These are phyloP conservation scores for Sarcophaga subvicina DNA, from an alignment of 2,888 invertebrate species.

Conservation along the genomic window DNA sequence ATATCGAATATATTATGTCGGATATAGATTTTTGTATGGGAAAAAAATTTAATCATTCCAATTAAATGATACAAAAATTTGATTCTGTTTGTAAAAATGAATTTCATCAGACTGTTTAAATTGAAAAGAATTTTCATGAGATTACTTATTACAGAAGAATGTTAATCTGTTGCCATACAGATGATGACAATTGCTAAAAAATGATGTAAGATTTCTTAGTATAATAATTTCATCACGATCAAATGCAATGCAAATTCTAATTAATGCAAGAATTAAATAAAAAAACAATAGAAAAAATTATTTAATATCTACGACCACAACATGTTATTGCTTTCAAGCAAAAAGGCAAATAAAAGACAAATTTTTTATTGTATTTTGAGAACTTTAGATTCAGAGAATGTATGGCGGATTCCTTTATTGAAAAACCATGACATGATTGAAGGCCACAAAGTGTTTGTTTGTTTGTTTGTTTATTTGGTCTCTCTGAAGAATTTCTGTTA, in stretches of 20 bases:
- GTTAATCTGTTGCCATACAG: background rate
- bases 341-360: background rate
- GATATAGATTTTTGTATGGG: too few relatives aligned
- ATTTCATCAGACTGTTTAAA: too few relatives aligned
- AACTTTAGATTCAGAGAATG: background rate
- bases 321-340: too few relatives aligned
- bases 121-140: too few relatives aligned
- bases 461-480: background rate
- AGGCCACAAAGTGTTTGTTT: constrained; percentile 56
- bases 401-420: constrained; percentile 19
- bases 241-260: background rate
- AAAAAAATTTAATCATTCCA: too few relatives aligned
- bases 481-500: background rate
- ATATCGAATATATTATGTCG: too few relatives aligned
- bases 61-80: too few relatives aligned
- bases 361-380: too few relatives aligned
- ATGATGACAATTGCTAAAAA: background rate
- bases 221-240: background rate
- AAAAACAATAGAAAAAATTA: constrained; percentile 37
- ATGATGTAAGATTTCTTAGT: constrained; percentile 27
- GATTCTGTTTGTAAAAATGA: too few relatives aligned
- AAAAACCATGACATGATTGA: constrained; percentile 66
- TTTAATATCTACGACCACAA: constrained; percentile 1
- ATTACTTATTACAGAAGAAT: too few relatives aligned
- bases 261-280: constrained; percentile 9